Conservation (phyloP, 2,888 invertebrate genomes). For the Diplolepis rosae region DNA sequence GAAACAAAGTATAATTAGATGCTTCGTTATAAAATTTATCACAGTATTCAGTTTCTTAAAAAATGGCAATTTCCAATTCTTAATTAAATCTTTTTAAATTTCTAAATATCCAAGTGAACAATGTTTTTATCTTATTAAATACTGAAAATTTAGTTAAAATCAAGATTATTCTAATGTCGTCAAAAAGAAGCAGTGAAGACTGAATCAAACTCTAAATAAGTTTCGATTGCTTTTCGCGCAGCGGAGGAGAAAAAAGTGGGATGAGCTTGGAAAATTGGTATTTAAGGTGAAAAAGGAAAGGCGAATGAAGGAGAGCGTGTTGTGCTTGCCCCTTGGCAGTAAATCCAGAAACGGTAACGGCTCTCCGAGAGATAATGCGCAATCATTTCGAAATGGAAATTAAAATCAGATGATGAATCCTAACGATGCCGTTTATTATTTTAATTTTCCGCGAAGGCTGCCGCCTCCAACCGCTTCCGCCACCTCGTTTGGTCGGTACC, state of each 20-base stretch:
- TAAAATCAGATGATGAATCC: slow-evolving; percentile 75
- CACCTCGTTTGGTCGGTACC: slow-evolving; percentile 51
- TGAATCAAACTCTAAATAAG: slow-evolving; percentile 23
- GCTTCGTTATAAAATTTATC: background rate
- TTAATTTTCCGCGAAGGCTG: slow-evolving; percentile 70
- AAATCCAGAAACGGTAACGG: slow-evolving; percentile 69
- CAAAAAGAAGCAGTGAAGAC: slow-evolving; percentile 25
- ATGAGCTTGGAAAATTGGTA: slow-evolving; percentile 40
- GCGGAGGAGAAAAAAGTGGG: slow-evolving; percentile 13
- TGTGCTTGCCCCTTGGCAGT: slow-evolving; percentile 63
- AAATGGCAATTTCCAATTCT: background rate
- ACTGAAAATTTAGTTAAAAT: background rate
- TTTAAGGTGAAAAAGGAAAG: slow-evolving; percentile 43
- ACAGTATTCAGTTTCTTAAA: background rate
- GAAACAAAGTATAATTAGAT: background rate
- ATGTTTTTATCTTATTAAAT: background rate
- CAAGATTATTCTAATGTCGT: background rate
- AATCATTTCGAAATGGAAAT: slow-evolving; percentile 74
- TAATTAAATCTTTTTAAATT: no score
- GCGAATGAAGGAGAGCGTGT: slow-evolving; percentile 46
- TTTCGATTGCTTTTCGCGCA: slow-evolving; percentile 32
- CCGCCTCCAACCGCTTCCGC: slow-evolving; percentile 52
- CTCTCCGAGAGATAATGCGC: slow-evolving; percentile 71
- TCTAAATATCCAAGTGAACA: no score
- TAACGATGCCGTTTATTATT: slow-evolving; percentile 75